These are phyloP conservation scores for Telmatherina bonti DNA, from an alignment of 2,797 vertebrate genomes.

Conservation along the genomic window DNA sequence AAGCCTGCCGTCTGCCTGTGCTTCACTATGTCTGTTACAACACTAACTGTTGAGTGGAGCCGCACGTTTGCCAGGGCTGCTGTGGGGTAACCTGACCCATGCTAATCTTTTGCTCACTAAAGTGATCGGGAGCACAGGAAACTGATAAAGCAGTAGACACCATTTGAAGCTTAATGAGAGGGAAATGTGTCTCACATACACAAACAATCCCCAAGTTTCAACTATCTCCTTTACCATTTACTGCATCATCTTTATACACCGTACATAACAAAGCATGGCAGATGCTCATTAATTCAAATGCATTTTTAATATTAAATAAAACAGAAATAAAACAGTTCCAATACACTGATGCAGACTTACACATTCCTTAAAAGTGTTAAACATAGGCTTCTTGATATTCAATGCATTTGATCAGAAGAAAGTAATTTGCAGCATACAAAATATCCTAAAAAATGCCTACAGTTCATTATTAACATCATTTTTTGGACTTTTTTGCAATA, in stretches of 20 bases:
- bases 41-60: not conserved
- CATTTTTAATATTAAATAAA: not conserved
- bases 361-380: too few species aligned
- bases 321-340: not conserved
- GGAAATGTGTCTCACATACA: not conserved
- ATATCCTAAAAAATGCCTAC: not conserved
- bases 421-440: not conserved
- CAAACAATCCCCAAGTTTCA: not conserved
- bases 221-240: not conserved
- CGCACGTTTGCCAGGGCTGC: not conserved
- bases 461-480: not conserved
- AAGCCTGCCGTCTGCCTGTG: not conserved
- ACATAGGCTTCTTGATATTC: not conserved
- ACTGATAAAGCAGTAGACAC: not conserved
- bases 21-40: conserved; percentile 19
- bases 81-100: not conserved
- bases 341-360: too few species aligned
- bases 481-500: not conserved
- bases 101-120: not conserved
- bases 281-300: not conserved
- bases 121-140: not conserved
- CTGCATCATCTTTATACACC: not conserved
- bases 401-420: not conserved
- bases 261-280: not conserved
- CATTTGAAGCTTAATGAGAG: not conserved